Evolutionary conservation across 2,113 vertebrate species (phyloP).

Genomic region (Panthera uncia): DNA sequence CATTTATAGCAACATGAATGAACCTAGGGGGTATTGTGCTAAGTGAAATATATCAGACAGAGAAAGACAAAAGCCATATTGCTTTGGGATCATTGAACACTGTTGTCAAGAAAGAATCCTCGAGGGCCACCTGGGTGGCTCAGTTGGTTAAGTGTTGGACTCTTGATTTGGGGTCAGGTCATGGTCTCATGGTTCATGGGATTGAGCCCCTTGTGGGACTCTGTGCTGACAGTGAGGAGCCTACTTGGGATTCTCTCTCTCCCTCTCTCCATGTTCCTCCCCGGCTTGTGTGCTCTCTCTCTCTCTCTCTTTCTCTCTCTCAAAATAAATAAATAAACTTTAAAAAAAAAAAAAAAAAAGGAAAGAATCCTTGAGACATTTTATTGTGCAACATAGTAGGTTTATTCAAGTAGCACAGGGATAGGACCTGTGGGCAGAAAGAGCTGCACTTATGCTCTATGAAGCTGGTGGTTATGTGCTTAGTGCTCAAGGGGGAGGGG

Average conservation of each 20-base stretch:
- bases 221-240: too few species aligned
- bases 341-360: background rate
- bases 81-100: background rate
- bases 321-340: too few species aligned
- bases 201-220: too few species aligned
- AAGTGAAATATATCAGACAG: background rate
- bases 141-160: too few species aligned
- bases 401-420: background rate
- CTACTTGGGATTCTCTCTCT: too few species aligned
- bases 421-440: background rate
- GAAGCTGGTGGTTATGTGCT: background rate
- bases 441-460: background rate
- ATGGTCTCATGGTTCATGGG: too few species aligned
- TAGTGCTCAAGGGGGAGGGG: background rate
- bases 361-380: background rate
- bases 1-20: background rate
- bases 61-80: background rate
- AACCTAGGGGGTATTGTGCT: background rate
- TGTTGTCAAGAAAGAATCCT: background rate
- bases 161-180: too few species aligned
- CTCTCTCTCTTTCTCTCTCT: too few species aligned
- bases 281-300: too few species aligned
- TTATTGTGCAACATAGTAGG: background rate
- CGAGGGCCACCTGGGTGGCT: background rate
- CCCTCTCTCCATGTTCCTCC: too few species aligned